A percentile compares a stretch with the other conserved stretches of the same genome.
Evolutionary conservation across 2,888 invertebrate genomes (phyloP).

Genomic region (Pilophorus perplexus): DNA sequence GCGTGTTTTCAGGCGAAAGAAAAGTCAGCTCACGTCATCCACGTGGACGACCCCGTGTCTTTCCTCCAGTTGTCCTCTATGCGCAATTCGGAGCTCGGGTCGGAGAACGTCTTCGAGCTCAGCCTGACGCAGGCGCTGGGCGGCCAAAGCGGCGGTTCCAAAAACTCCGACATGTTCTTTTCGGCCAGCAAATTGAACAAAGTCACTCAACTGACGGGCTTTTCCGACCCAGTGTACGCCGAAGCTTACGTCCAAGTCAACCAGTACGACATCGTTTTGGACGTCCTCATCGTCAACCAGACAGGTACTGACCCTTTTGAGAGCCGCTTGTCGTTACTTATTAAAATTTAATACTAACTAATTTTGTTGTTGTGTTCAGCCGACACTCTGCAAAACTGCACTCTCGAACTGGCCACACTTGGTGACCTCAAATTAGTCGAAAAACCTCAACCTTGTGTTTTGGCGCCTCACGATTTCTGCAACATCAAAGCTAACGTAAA

Average conservation of each 20-base stretch:
- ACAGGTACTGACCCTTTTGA: constrained; percentile 60
- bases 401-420: constrained; percentile 93
- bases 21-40: constrained; percentile 52
- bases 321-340: neutral
- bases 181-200: constrained; percentile 50
- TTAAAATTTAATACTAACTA: neutral
- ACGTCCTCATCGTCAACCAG: constrained; percentile 97
- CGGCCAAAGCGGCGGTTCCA: constrained; percentile 53
- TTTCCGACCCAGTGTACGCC: constrained; percentile 98
- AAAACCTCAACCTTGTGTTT: constrained; percentile 90
- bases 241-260: constrained; percentile 99
- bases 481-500: constrained; percentile 98
- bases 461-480: constrained; percentile 96
- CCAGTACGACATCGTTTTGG: constrained; percentile 97
- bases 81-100: constrained; percentile 61
- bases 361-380: constrained; percentile 50
- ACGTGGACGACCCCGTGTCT: constrained; percentile 70
- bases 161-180: constrained; percentile 54
- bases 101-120: constrained; percentile 88
- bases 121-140: constrained; percentile 82
- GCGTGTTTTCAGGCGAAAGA: constrained; percentile 50
- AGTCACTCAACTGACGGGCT: constrained; percentile 87
- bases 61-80: constrained; percentile 74
- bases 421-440: constrained; percentile 98
- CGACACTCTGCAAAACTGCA: constrained; percentile 97